A percentile compares a stretch with the other conserved stretches of the same genome.
Conservation (phyloP, 2,888 invertebrate genomes). For the Herminia tarsipennalis region DNA sequence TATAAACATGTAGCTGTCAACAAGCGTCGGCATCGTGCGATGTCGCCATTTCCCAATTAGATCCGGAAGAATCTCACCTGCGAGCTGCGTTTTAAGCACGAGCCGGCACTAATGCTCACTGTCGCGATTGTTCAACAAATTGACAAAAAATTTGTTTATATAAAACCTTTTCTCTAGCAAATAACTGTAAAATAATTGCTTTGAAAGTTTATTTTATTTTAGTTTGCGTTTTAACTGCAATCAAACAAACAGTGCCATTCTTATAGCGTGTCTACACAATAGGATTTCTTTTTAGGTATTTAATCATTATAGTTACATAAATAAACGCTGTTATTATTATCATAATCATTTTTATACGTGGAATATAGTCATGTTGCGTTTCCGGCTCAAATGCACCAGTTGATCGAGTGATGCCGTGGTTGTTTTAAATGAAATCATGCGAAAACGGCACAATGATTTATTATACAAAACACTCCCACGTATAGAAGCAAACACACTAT, state of each 20-base stretch:
- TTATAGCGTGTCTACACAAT: slow-evolving; percentile 10
- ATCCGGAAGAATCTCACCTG: slow-evolving; percentile 74
- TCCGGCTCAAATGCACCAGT: slow-evolving; percentile 52
- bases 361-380: slow-evolving; percentile 32
- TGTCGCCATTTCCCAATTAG: slow-evolving; percentile 72
- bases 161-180: slow-evolving; percentile 38
- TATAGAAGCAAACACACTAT: slow-evolving; percentile 48
- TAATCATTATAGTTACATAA: background rate
- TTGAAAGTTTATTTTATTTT: slow-evolving; percentile 25
- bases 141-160: slow-evolving; percentile 52
- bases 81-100: slow-evolving; percentile 56
- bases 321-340: background rate
- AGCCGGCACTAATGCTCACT: slow-evolving; percentile 64
- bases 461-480: slow-evolving; percentile 55
- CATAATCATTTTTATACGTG: background rate
- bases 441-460: slow-evolving; percentile 62
- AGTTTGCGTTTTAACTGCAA: slow-evolving; percentile 17
- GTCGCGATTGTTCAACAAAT: slow-evolving; percentile 53
- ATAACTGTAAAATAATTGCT: slow-evolving; percentile 37
- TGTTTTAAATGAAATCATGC: slow-evolving; percentile 67
- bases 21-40: slow-evolving; percentile 39
- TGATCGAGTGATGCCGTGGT: slow-evolving; percentile 57
- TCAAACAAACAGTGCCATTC: slow-evolving; percentile 25
- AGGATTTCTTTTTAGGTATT: slow-evolving; percentile 7
- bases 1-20: slow-evolving; percentile 39